phyloP scores from a whole-genome alignment of 2,113 vertebrate species.

The Haemorhous mexicanus region DNA sequence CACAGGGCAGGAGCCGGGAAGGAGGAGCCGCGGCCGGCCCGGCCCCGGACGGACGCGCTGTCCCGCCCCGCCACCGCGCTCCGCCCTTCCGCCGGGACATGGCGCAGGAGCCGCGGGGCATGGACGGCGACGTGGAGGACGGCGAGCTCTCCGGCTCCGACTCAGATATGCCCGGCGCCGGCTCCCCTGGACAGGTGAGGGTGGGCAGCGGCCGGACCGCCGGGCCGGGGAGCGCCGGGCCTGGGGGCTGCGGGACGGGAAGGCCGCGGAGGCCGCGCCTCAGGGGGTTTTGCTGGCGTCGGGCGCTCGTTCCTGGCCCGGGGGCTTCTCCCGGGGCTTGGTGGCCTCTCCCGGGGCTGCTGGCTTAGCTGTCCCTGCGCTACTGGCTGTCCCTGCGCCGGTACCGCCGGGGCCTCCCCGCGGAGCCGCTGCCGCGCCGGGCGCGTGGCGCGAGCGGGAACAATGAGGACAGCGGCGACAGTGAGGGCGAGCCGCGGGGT shows the following conservation, averaged over 20 bases:
- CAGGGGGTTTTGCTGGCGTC: neutral
- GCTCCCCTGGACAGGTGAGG: constrained; percentile 52
- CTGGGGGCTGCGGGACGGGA: no score
- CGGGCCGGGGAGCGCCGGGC: neutral
- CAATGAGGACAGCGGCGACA: neutral
- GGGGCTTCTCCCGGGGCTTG: neutral
- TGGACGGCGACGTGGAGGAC: constrained; percentile 85
- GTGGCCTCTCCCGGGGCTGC: neutral
- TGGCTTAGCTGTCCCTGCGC: no score
- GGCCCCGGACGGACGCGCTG: neutral
- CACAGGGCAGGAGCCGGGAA: accelerated
- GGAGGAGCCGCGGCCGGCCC: neutral
- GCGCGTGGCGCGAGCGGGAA: neutral
- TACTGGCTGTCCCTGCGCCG: neutral
- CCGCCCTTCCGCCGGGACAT: constrained; percentile 48
- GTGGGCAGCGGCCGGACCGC: no score
- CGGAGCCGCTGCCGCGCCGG: neutral
- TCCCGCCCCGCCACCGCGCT: accelerated
- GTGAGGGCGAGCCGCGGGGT: neutral
- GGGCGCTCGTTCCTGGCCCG: neutral
- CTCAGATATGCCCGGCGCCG: constrained; percentile 75
- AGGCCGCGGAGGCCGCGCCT: neutral
- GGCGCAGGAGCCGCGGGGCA: constrained; percentile 72
- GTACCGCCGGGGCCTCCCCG: neutral
- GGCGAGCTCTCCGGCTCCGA: constrained; percentile 89